Evolutionary conservation across 2,113 vertebrate species (phyloP), one percentile per base, ranked within the genome.

Genomic region (Asarcornis scutulata): DNA sequence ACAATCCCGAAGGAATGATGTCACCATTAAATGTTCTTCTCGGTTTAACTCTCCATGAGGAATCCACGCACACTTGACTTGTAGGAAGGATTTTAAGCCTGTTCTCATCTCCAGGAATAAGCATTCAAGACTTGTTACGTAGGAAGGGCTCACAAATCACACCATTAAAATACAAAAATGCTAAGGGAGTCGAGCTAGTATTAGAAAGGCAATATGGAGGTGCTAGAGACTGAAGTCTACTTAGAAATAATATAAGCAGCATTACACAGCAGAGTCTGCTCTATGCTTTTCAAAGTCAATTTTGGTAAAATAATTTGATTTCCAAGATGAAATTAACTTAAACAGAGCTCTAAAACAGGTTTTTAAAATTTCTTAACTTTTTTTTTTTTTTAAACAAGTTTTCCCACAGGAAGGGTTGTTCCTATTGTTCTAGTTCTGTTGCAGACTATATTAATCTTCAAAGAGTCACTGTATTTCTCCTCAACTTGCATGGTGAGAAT

Each of bases 101-200:
- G 5, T 38, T 20, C 14, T n/a, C 7, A 67, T 72, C 52, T 78
- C 44, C 8, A 60, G 40, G 52, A 44, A 66, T 59, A 56, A 78
- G 32, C 1, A 2, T 25, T 50, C 34, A 69, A 76, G 31, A 36
- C 31, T 60, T 60, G 12, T 36, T 67, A 10, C 0, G 0, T 42
- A n/a, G 34, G 22, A 71, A 48, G 46, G 46, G 21, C 46, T 48
- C 9, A 48, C 10, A 21, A 21, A 48, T 21, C 46, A 48, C 46
- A 21, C 46, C 8, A 48, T 21, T 48, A 21, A 48, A 48, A 48
- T 21, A 48, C 20, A 21, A 21, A 48, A 48, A 21, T 48, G 46
- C 46, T 46, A 46, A 21, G 4, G 8, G 20, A 21, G 20, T 11
- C 4, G 9, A 17, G 26, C 31, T 22, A 73, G 1, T 79, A 81